These are phyloP conservation scores for Lutjanus erythropterus DNA, from an alignment of 2,113 vertebrate genomes.

Conservation along the genomic window DNA sequence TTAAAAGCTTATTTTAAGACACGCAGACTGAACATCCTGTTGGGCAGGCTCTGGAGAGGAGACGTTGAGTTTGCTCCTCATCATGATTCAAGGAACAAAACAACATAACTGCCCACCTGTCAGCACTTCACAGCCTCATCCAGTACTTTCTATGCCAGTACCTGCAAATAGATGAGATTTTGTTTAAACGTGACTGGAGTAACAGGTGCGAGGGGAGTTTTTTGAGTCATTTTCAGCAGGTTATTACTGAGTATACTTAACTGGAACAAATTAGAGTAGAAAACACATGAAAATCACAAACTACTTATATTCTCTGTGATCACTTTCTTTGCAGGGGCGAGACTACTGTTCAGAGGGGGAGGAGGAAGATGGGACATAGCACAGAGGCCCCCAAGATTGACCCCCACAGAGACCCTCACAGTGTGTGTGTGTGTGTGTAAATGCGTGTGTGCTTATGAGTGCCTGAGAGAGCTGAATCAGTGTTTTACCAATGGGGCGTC, in stretches of 20 bases:
- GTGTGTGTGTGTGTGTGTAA: conserved; percentile 68
- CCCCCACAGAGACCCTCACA: conserved; percentile 65
- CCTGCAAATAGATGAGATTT: conserved; percentile 6
- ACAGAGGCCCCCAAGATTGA: conserved; percentile 63
- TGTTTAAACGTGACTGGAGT: conserved; percentile 17
- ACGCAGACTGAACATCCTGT: conserved; percentile 1
- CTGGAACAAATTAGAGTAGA: neutral
- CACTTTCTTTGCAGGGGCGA: conserved; percentile 85
- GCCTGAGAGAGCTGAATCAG: conserved; percentile 59
- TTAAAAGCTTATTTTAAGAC: conserved; percentile 12
- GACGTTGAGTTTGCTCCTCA: conserved; percentile 9
- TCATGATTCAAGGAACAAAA: conserved; percentile 29
- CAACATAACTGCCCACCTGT: conserved; percentile 47
- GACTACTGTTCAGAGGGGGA: conserved; percentile 94
- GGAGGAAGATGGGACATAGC: conserved; percentile 95
- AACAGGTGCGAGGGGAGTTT: conserved; percentile 19
- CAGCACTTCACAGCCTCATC: conserved; percentile 28
- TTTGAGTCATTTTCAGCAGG: conserved; percentile 4
- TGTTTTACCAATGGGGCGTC: conserved; percentile 62
- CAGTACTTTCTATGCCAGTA: neutral
- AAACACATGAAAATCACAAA: neutral
- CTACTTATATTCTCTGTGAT: conserved; percentile 10
- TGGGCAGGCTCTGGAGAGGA: conserved; percentile 12
- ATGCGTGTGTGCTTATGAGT: conserved; percentile 49
- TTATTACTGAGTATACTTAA: neutral